These are phyloP conservation scores for Dunckerocampus dactyliophorus DNA, from an alignment of 2,113 vertebrate genomes.

Conservation along the genomic window DNA sequence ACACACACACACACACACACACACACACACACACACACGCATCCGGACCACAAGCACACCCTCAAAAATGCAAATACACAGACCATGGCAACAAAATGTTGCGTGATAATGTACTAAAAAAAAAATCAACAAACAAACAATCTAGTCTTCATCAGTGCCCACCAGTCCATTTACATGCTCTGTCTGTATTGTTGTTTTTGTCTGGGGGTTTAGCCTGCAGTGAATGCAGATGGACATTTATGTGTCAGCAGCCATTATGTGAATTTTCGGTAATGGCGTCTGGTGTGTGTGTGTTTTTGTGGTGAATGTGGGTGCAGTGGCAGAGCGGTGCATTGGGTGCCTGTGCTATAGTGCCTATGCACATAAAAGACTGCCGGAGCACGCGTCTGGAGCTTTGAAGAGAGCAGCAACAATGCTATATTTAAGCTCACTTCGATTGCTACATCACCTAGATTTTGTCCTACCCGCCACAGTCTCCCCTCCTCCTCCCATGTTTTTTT, in stretches of 20 bases:
- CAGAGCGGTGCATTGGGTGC: constrained; percentile 48
- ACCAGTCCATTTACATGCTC: constrained; percentile 51
- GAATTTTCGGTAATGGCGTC: constrained; percentile 47
- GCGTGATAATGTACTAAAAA: constrained; percentile 12
- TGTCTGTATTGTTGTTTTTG: constrained; percentile 53
- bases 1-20: constrained; percentile 5
- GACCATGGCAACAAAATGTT: constrained; percentile 22
- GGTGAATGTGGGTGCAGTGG: constrained; percentile 41
- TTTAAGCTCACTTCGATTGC: constrained; percentile 48
- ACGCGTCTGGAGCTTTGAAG: constrained; percentile 64
- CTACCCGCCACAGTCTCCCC: constrained; percentile 26
- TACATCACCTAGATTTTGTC: constrained; percentile 41
- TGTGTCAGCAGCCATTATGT: constrained; percentile 65
- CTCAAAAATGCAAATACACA: constrained; percentile 4
- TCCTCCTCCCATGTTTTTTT: constrained; percentile 22
- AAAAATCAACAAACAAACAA: no score
- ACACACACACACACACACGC: constrained; percentile 5
- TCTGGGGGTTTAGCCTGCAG: constrained; percentile 51
- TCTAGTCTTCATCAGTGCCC: constrained; percentile 59
- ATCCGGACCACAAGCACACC: constrained; percentile 24
- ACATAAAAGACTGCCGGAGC: constrained; percentile 63
- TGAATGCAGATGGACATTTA: constrained; percentile 62
- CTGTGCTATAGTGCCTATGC: constrained; percentile 48
- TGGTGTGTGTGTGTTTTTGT: constrained; percentile 16
- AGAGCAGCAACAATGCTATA: constrained; percentile 36